Evolutionary conservation across 2,888 invertebrate species (phyloP), one percentile per base, ranked within the genome.

Genomic region (Caenorhabditis doughertyi): DNA sequence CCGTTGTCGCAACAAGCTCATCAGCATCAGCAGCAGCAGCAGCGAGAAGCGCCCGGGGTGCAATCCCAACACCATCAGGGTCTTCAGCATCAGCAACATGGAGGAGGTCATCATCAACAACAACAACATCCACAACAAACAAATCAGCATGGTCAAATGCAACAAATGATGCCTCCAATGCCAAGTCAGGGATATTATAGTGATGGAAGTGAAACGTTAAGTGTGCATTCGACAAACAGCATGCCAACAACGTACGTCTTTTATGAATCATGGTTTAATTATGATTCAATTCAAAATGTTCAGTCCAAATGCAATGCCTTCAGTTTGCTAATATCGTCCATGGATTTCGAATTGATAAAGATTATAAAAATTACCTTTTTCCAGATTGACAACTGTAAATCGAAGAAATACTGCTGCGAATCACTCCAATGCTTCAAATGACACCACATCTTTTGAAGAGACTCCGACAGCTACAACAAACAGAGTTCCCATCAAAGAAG

Each of bases 161-260:
- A 83, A 11, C 85, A 86, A 35, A 87, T 89, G 71, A 35, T 58
- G 65, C 64, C 67, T 27, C 72, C 79, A 16, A 58, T 72, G 71
- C 89, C 88, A 64, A 86, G 81, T 55, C 83, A 84, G 51, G 90
- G 89, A 29, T 91, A 91, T 82, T 91, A 91, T 77, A 89, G 89
- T 76, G 91, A 91, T 81, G 90, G 90, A 39, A 88, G 88, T 71
- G 91, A 91, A 81, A 91, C 91, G 27, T 71, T 91, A 62, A 89
- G 89, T 73, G 88, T 89, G 2, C 90, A 91, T 83, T 88, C 88
- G n/a, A 88, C 87, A 9, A 89, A 91, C 65, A 88, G 88, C 70
- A 87, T 91, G 85, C 86, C 89, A n/a, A 81, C 84, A 23, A 83
- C 87, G 89, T 88, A 70, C 65, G 82, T 49, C 21, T 23, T 25